phyloP scores from a whole-genome alignment of 2,888 invertebrate genomes.

The Drosophila tanythrix region DNA sequence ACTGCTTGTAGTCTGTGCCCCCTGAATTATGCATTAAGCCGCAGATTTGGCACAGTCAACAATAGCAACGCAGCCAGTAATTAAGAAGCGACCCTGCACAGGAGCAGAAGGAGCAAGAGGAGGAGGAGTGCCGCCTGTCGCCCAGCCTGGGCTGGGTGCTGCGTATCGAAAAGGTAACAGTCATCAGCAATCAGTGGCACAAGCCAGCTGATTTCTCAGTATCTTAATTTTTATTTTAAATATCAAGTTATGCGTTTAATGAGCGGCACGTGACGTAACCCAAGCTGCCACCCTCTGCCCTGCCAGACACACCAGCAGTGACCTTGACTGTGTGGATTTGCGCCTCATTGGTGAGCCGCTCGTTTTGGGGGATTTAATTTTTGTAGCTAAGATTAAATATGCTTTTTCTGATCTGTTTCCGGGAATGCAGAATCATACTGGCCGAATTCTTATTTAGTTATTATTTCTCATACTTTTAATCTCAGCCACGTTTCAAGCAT shows the following conservation, averaged over 20 bases:
- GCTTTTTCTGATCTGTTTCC: not conserved
- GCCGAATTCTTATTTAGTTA: not conserved
- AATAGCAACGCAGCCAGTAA: slow-evolving; percentile 54
- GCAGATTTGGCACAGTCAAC: slow-evolving; percentile 70
- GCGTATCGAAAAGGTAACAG: slow-evolving; percentile 36
- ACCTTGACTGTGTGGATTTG: slow-evolving; percentile 2
- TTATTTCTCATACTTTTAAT: not conserved
- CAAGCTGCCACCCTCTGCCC: not conserved
- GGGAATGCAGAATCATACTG: not conserved
- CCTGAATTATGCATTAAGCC: slow-evolving; percentile 75
- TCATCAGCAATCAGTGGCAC: slow-evolving; percentile 42
- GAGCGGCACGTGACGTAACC: slow-evolving; percentile 76
- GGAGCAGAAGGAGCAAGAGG: not conserved
- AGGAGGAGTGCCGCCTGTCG: not conserved
- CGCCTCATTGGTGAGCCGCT: slow-evolving; percentile 6
- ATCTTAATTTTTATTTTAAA: slow-evolving; percentile 49
- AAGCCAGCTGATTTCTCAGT: slow-evolving; percentile 49
- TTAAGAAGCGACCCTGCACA: slow-evolving; percentile 47
- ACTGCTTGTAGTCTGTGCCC: slow-evolving; percentile 1
- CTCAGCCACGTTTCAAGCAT: not conserved
- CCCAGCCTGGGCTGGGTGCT: not conserved
- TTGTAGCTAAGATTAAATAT: too few species aligned
- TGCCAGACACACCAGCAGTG: not conserved
- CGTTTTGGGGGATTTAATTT: not conserved
- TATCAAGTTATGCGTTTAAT: slow-evolving; percentile 82